Conservation (phyloP, 2,888 invertebrate species). For the Pammene fasciana region DNA sequence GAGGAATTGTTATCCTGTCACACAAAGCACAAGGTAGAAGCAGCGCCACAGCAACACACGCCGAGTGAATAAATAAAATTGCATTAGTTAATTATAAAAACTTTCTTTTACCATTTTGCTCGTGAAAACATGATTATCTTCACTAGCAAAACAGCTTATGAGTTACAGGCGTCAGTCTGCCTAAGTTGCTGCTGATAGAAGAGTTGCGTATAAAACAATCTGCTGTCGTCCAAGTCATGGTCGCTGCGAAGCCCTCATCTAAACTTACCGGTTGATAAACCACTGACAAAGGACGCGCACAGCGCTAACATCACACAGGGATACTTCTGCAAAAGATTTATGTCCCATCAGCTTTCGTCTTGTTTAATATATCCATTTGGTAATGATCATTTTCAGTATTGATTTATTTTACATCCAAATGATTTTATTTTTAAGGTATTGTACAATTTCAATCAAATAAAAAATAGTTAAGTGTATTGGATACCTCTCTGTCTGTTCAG, state of each 20-base stretch:
- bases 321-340: conserved; percentile 91
- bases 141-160: conserved; percentile 69
- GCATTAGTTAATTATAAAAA: conserved; percentile 76
- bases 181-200: conserved; percentile 66
- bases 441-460: conserved; percentile 57
- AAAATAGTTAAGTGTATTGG: conserved; percentile 76
- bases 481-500: conserved; percentile 84
- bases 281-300: conserved; percentile 85
- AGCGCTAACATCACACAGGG: conserved; percentile 87
- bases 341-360: conserved; percentile 86
- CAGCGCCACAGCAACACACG: conserved; percentile 84
- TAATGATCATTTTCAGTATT: conserved; percentile 37
- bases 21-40: conserved; percentile 85
- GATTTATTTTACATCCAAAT: conserved; percentile 47
- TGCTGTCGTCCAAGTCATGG: conserved; percentile 65
- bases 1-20: conserved; percentile 84
- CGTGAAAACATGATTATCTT: conserved; percentile 50
- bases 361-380: conserved; percentile 60
- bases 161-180: conserved; percentile 63
- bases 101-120: conserved; percentile 68
- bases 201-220: conserved; percentile 57
- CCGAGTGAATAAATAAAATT: conserved; percentile 82
- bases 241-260: conserved; percentile 77
- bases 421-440: conserved; percentile 53
- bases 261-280: conserved; percentile 87